phyloP scores from a whole-genome alignment of 2,797 vertebrate species.

The Pangasius larnaudii region DNA sequence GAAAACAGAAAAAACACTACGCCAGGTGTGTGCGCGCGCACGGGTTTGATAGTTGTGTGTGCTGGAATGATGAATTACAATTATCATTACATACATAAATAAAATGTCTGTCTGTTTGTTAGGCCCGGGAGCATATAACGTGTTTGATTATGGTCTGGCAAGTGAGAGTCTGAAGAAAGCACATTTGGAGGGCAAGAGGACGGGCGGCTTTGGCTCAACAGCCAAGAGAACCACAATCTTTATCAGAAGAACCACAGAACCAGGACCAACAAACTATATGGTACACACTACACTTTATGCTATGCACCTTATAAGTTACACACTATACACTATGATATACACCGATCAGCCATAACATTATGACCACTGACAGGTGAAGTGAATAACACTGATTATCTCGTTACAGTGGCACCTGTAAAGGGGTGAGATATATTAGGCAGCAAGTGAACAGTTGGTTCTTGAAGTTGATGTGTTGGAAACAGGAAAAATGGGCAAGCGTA shows the following conservation, averaged over 20 bases:
- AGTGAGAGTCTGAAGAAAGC: constrained; percentile 71
- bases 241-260: constrained; percentile 61
- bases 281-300: constrained; percentile 53
- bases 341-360: no score
- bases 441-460: no score
- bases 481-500: no score
- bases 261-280: constrained; percentile 74
- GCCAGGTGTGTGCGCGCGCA: constrained; percentile 65
- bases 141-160: constrained; percentile 68
- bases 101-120: constrained; percentile 31
- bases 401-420: no score
- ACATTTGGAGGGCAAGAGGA: constrained; percentile 61
- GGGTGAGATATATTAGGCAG: no score
- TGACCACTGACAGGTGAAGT: no score
- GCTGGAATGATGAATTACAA: background rate
- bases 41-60: constrained; percentile 21
- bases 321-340: background rate
- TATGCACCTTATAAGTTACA: constrained; percentile 67
- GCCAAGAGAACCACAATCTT: constrained; percentile 57
- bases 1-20: constrained; percentile 58
- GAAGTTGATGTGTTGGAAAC: no score
- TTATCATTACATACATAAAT: background rate
- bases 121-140: constrained; percentile 74
- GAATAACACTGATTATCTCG: no score
- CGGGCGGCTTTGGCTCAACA: constrained; percentile 75